phyloP scores from a whole-genome alignment of 2,888 invertebrate genomes.

The Cheilosia pagana region DNA sequence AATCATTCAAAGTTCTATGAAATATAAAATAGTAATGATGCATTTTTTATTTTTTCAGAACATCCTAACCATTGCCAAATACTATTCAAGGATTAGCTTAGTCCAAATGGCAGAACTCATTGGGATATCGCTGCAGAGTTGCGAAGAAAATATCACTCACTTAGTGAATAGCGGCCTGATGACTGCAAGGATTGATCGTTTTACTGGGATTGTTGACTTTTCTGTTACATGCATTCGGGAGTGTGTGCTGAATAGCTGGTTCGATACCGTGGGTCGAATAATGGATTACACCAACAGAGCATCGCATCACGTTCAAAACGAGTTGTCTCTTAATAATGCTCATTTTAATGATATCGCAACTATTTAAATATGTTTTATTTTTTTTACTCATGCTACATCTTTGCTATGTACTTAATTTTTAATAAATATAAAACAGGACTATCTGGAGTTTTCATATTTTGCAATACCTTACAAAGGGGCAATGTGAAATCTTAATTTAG shows the following conservation, averaged over 20 bases:
- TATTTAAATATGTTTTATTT: too few species aligned
- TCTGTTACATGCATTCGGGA: constrained; percentile 82
- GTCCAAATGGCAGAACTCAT: constrained; percentile 94
- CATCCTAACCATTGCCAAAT: constrained; percentile 97
- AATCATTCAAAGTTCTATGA: constrained; percentile 82
- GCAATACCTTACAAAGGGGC: too few species aligned
- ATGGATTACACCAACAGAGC: constrained; percentile 97
- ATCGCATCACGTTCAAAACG: constrained; percentile 97
- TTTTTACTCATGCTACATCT: too few species aligned
- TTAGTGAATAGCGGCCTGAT: constrained; percentile 94
- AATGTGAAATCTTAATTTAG: too few species aligned
- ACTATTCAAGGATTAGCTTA: constrained; percentile 94
- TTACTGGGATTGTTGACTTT: constrained; percentile 94
- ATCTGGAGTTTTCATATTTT: too few species aligned
- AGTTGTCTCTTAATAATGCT: constrained; percentile 80
- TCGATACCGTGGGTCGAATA: constrained; percentile 90
- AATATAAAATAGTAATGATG: not conserved
- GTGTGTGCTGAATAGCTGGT: constrained; percentile 91
- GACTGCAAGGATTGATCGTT: constrained; percentile 95
- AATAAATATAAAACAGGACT: too few species aligned
- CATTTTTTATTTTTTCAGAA: constrained; percentile 68
- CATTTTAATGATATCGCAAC: not conserved
- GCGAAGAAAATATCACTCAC: constrained; percentile 95
- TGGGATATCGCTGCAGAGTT: constrained; percentile 91
- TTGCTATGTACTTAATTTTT: too few species aligned